These are phyloP conservation scores for Telenomus remus DNA, from an alignment of 1,140 invertebrate species.

Conservation along the genomic window DNA sequence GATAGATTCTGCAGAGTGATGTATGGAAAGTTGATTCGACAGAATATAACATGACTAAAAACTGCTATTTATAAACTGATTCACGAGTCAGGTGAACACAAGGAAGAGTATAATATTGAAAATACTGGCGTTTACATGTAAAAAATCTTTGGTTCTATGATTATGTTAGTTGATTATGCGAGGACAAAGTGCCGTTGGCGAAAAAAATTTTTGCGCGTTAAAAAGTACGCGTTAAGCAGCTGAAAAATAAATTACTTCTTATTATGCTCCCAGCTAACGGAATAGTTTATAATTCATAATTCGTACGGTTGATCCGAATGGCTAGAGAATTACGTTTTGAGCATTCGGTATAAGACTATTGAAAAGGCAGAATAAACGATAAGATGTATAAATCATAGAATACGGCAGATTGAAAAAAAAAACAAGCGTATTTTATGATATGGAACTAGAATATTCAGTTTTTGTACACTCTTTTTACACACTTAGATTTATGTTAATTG, in stretches of 20 bases:
- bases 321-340: no score
- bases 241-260: no score
- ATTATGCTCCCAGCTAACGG: no score
- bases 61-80: conserved; percentile 20
- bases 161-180: conserved; percentile 55
- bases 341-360: no score
- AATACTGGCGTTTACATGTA: conserved; percentile 66
- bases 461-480: conserved; percentile 44
- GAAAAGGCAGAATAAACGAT: no score
- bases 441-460: conserved; percentile 49
- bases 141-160: conserved; percentile 72
- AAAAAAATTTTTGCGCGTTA: conserved; percentile 1
- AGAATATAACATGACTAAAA: conserved; percentile 34
- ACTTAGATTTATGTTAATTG: conserved; percentile 50
- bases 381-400: no score
- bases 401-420: no score
- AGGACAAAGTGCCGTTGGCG: conserved; percentile 30
- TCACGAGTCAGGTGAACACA: conserved; percentile 43
- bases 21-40: conserved; percentile 24
- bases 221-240: not conserved
- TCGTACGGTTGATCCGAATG: no score
- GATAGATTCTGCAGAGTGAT: no score
- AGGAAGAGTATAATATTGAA: conserved; percentile 59
- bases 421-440: conserved; percentile 26
- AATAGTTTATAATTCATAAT: no score